Conservation (phyloP, 1,140 invertebrate species). For the Aculops lycopersici region DNA sequence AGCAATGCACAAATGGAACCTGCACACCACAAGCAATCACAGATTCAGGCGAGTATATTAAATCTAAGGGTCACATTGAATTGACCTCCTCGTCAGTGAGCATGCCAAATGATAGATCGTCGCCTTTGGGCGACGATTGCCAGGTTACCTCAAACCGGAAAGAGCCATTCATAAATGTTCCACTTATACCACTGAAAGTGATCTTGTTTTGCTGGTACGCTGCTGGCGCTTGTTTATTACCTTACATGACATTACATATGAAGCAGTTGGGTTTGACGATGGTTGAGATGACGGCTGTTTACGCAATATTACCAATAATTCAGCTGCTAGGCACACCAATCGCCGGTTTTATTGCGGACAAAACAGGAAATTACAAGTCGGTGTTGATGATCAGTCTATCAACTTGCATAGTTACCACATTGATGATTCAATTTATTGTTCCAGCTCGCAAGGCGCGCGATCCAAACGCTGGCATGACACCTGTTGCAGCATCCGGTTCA, state of each 20-base stretch:
- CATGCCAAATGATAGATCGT: too few species aligned
- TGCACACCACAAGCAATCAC: too few species aligned
- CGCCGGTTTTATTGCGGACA: constrained; percentile 40
- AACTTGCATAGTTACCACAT: constrained; percentile 26
- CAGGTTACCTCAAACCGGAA: too few species aligned
- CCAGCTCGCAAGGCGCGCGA: constrained; percentile 32
- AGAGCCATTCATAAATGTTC: constrained; percentile 10
- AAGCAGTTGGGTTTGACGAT: constrained; percentile 42
- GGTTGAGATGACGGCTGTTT: constrained; percentile 53
- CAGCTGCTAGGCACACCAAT: constrained; percentile 41
- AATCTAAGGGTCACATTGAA: too few species aligned
- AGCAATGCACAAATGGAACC: too few species aligned
- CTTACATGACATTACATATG: constrained; percentile 55
- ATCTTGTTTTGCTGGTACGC: constrained; percentile 41
- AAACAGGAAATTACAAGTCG: constrained; percentile 39
- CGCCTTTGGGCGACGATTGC: too few species aligned
- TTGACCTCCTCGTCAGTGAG: too few species aligned
- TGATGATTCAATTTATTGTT: constrained; percentile 43
- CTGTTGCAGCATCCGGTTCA: constrained; percentile 46
- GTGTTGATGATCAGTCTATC: constrained; percentile 28
- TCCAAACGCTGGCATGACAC: constrained; percentile 33
- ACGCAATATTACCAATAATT: constrained; percentile 37
- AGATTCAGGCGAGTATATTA: too few species aligned
- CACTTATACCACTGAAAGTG: constrained; percentile 26
- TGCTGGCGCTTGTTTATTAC: constrained; percentile 39